Conservation (phyloP, 2,113 vertebrate species). For the Grantiella picta region DNA sequence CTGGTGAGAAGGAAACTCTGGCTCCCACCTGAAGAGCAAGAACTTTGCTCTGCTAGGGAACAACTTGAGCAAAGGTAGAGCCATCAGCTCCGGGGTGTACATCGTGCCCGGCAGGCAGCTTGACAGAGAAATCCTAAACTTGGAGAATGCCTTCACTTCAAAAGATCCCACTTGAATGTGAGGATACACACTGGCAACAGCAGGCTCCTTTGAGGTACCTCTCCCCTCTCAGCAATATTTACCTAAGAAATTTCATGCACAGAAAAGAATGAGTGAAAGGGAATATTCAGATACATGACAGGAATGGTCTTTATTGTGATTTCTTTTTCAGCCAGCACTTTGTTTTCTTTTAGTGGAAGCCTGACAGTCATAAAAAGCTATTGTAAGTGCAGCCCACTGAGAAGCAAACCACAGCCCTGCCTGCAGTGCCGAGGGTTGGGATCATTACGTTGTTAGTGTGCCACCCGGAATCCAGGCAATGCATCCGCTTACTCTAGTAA, state of each 20-base stretch:
- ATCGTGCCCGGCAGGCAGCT: not conserved
- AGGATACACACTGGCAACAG: not conserved
- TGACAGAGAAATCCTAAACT: not conserved
- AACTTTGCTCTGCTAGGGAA: not conserved
- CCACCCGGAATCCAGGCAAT: not conserved
- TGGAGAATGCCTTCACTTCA: not conserved
- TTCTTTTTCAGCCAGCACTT: not conserved
- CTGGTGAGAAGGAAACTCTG: not conserved
- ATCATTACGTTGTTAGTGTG: not conserved
- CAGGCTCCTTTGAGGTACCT: not conserved
- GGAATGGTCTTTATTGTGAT: not conserved
- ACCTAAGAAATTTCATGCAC: constrained; percentile 17
- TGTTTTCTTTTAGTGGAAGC: constrained; percentile 38
- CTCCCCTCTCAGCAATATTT: constrained; percentile 22
- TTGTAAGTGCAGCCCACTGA: constrained; percentile 11
- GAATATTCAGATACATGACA: constrained; percentile 32
- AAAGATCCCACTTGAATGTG: not conserved
- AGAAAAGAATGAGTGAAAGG: constrained; percentile 8
- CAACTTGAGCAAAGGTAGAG: not conserved
- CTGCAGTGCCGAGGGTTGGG: not conserved
- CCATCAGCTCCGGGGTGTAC: not conserved
- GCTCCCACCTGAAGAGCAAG: not conserved
- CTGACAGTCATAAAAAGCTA: constrained; percentile 41
- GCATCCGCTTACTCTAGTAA: not conserved
- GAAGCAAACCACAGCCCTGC: not conserved